Base-by-base conservation (phyloP, 2,797 vertebrate genomes). In the Taenioides sp. region DNA sequence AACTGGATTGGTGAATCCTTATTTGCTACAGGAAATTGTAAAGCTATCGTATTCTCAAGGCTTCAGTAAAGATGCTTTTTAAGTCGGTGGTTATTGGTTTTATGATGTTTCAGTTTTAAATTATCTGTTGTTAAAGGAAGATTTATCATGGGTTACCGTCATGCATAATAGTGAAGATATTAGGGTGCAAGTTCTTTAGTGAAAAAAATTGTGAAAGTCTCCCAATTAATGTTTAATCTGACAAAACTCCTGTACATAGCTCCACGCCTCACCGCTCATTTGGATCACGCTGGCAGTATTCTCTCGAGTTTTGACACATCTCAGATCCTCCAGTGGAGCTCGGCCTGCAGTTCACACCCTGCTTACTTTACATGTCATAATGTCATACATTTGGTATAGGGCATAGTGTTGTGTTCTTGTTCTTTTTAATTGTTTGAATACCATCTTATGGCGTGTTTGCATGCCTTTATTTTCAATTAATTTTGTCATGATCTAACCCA, bases 381-480 rank as follows among this genome's bases (percentile, higher is more conserved):
- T 69, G 65, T 52, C 17, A 50, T 49, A 43, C 60, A 50, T 55
- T 61, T 43, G 31, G 43, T 16, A 31, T 43, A 7, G 57, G 40
- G 49, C 40, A 66, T 69, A 60, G 3, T 43, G 7, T 47, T 16
- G 62, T 57, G 67, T 71, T 27, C 27, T 54, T 37, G 22, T 9
- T 69, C 28, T 37, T 17, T 17, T 71, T 70, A 50, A 67, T 28
- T 22, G 64, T 78, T 71, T 58, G 31, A 7, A 37, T 18, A 72
- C 57, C 55, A 65, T 77, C 73, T 55, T 71, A 34, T 73, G 27
- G 50, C 69, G 59, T 80, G 68, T 37, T 27, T 43, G 37, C 28
- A 25, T 62, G 22, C 57, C 71, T 61, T n/a, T 73, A 78, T 78
- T 76, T 75, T 25, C 37, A 71, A 74, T 82, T 81, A 74, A 84